These are phyloP conservation scores for human DNA, from an alignment of 2,113 vertebrate genomes.

Conservation along the genomic window GRCh38 chr18:48042501-48043000, in stretches of 20 bases:
- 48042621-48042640: background rate
- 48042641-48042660: background rate
- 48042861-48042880: background rate
- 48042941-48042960: background rate
- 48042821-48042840: no score
- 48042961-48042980: background rate
- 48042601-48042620: background rate
- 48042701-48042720: background rate
- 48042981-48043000: background rate
- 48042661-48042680: background rate
- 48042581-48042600: background rate
- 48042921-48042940: background rate
- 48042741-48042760: background rate
- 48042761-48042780: background rate
- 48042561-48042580: background rate
- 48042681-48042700: background rate
- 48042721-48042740: background rate
- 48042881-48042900: background rate
- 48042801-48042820: background rate
- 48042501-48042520: constrained; percentile 54
- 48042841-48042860: background rate
- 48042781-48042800: background rate
- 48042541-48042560: background rate
- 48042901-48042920: background rate
- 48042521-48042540: constrained; percentile 59